These are phyloP conservation scores for Leuciscus waleckii DNA, from an alignment of 2,797 vertebrate species.

Conservation along the genomic window DNA sequence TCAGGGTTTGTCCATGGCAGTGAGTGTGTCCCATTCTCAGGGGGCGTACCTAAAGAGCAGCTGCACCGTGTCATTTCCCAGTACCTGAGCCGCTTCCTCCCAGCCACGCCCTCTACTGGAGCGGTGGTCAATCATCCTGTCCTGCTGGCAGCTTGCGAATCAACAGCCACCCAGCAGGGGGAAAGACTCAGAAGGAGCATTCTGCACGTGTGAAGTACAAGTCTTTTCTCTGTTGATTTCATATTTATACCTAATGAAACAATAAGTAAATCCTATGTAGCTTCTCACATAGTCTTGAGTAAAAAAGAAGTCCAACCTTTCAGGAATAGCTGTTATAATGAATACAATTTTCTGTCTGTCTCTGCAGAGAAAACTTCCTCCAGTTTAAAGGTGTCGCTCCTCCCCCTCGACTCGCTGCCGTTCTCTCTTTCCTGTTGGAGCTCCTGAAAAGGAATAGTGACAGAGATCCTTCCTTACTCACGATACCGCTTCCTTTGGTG, in stretches of 20 bases:
- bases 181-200: slow-evolving; percentile 81
- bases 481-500: slow-evolving; percentile 81
- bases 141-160: slow-evolving; percentile 82
- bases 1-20: slow-evolving; percentile 91
- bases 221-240: background rate
- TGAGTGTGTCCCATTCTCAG: slow-evolving; percentile 85
- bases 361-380: slow-evolving; percentile 86
- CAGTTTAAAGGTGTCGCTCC: slow-evolving; percentile 88
- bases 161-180: slow-evolving; percentile 67
- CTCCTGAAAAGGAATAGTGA: slow-evolving; percentile 82
- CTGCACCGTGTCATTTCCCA: slow-evolving; percentile 84
- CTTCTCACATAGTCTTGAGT: background rate
- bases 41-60: slow-evolving; percentile 87
- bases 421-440: slow-evolving; percentile 86
- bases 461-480: slow-evolving; percentile 76
- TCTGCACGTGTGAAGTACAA: slow-evolving; percentile 85
- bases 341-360: background rate
- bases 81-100: slow-evolving; percentile 92
- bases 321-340: background rate
- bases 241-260: background rate
- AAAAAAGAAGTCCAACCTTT: background rate
- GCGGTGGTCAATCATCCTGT: slow-evolving; percentile 86
- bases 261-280: background rate
- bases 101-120: slow-evolving; percentile 74
- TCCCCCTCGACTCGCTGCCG: slow-evolving; percentile 82